Evolutionary conservation across 2,888 invertebrate genomes (phyloP), one percentile per base, ranked within the genome.

Genomic region (Eudemis profundana): DNA sequence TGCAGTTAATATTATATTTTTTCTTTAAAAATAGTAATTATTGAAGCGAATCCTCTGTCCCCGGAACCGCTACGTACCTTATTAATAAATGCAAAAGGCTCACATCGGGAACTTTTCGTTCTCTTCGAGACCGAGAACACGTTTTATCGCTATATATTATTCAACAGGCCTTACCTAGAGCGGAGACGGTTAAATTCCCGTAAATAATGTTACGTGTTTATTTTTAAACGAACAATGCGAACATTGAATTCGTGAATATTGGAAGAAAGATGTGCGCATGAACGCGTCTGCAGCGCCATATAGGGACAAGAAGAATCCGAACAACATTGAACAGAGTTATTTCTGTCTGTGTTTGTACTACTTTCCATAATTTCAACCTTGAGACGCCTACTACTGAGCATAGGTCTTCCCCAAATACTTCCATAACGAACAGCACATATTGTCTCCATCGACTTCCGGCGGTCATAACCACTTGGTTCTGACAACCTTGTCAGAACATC

Each of bases 111-210:
- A 76, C 74, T 78, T 65, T 65, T 76, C 72, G 75, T 77, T 75
- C 76, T 75, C 74, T 79, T 78, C 73, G 69, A 74, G 73, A 73
- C 67, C 63, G 66, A 68, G 71, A 72, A 71, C 74, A 74, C 79
- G 76, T 83, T 85, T 82, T 81, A 84, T 81, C 77, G 79, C 70
- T 75, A 82, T 85, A 78, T 81, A 79, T 85, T 81, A 85, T 85
- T 85, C 82, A 85, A 54, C 36, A 61, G 56, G 36, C 51, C 66
- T 46, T 56, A 19, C 51, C 44, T 61, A 60, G 54, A 17, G 42
- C 53, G 46, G 50, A 17, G 47, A 29, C 47, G 53, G 59, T 66
- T 46, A 46, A 44, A 44, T 53, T 49, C 63, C 15, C 27, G 63
- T 64, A 57, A 64, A 64, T 57, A 50, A 50, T 50, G 49, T 50